Base-by-base conservation (phyloP, 2,113 vertebrate species). In the Ancistrus triradiatus region DNA sequence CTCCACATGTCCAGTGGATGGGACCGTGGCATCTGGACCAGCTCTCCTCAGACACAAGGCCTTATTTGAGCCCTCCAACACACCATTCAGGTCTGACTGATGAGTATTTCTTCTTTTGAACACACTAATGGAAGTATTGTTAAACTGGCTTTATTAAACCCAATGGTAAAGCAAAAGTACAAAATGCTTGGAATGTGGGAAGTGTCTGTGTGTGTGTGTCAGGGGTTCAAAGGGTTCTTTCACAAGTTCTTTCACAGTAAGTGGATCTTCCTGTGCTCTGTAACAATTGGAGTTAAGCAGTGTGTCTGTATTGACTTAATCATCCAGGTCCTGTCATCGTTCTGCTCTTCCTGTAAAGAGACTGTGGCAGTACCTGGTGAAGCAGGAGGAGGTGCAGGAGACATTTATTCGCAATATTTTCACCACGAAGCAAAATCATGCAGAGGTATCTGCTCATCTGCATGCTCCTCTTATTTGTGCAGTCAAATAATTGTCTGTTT, bases 341-440 rank as follows among this genome's bases (percentile, higher is more conserved):
- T 78, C 89, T 27, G 90, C 91, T 0, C 84, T 93, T 1, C 91
- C 95, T 38, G 92, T 94, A 64, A 95, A 91, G 77, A 92, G 95
- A 43, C 90, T 99, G 66, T 99, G 95, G 96, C 94, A 94, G 56
- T 95, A 90, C 64, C 84, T 99, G 70, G 91, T 99, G 35, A 98
- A 98, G 74, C 95, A 95, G 80, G 96, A 98, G 22, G 87, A 90
- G 75, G 82, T 98, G 55, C 95, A 98, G 75, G 96, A 98, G 76
- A 99, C 93, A 1, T 99, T 99, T 77, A 99, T 99, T 59, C 86
- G 90, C 77, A 93, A 96, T 82, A 96, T 99, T 82, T 99, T 99
- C 74, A 88, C 89, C 10, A 98, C 95, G 79, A 97, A 92, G 78
- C 85, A 81, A 14, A 88, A 89, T 74, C 79, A 85, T 4, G 91